A percentile compares a stretch with the other conserved stretches of the same genome.
Conservation (phyloP, 2,888 invertebrate genomes). For the Drosophila tripunctata region DNA sequence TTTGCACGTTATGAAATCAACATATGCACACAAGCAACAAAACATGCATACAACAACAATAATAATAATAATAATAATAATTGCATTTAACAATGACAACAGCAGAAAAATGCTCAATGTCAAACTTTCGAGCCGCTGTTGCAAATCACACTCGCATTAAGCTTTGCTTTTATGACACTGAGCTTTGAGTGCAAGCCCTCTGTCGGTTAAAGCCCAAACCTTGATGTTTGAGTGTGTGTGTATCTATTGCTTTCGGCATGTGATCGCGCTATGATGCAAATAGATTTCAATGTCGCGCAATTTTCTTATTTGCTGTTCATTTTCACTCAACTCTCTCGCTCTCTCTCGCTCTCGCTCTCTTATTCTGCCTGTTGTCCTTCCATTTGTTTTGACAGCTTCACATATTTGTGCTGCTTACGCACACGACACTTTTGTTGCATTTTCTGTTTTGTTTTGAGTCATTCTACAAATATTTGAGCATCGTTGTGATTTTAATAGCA, state of each 20-base stretch:
- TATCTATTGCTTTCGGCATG: conserved; percentile 30
- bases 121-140: conserved; percentile 22
- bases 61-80: conserved; percentile 39
- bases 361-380: conserved; percentile 9
- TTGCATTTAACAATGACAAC: conserved; percentile 33
- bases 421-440: conserved; percentile 21
- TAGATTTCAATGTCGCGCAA: conserved; percentile 54
- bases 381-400: conserved; percentile 36
- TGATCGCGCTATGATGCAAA: conserved; percentile 58
- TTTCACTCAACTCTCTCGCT: conserved; percentile 11
- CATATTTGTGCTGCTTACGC: conserved; percentile 38
- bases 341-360: neutral
- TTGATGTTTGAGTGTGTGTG: neutral
- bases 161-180: conserved; percentile 6
- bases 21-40: conserved; percentile 53
- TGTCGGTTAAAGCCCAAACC: neutral
- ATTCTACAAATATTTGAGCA: conserved; percentile 55
- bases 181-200: conserved; percentile 12
- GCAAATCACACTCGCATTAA: conserved; percentile 3
- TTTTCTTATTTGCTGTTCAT: conserved; percentile 23
- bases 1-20: conserved; percentile 61
- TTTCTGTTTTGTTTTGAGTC: conserved; percentile 54
- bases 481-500: conserved; percentile 56
- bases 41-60: conserved; percentile 52
- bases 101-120: conserved; percentile 55